Evolutionary conservation across 2,113 vertebrate genomes (phyloP).

Genomic region (Elephas maximus): DNA sequence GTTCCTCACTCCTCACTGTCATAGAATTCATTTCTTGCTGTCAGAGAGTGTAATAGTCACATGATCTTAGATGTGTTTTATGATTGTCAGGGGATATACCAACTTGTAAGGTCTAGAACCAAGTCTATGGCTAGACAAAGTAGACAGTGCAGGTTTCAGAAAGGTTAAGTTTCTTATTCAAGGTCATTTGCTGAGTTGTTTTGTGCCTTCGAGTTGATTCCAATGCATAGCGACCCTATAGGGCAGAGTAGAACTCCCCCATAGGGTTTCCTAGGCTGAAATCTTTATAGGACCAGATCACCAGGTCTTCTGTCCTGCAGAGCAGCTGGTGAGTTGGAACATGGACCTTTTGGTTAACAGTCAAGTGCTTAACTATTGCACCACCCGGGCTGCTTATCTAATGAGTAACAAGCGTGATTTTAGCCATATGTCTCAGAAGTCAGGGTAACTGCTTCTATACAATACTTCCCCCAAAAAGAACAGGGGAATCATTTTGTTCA

Average conservation of each 20-base stretch:
- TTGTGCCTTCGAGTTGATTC: neutral
- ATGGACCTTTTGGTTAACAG: neutral
- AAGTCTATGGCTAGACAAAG: neutral
- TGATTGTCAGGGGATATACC: neutral
- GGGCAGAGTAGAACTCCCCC: neutral
- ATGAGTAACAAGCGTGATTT: neutral
- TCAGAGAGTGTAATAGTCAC: neutral
- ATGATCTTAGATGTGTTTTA: neutral
- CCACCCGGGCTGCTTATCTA: neutral
- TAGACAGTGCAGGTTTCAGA: neutral
- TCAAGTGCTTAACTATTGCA: neutral
- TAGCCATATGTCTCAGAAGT: neutral
- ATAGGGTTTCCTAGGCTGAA: neutral
- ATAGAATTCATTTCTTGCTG: neutral
- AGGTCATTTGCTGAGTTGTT: neutral
- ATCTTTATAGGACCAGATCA: neutral
- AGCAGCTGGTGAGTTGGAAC: neutral
- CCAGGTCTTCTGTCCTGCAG: neutral
- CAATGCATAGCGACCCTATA: neutral
- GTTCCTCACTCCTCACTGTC: neutral
- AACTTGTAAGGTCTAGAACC: neutral
- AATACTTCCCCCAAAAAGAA: neutral
- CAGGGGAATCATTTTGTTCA: neutral
- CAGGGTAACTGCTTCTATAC: neutral
- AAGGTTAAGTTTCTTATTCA: neutral